These are phyloP conservation scores for Notocelia uddmanniana DNA, from an alignment of 2,888 invertebrate genomes.

Conservation along the genomic window DNA sequence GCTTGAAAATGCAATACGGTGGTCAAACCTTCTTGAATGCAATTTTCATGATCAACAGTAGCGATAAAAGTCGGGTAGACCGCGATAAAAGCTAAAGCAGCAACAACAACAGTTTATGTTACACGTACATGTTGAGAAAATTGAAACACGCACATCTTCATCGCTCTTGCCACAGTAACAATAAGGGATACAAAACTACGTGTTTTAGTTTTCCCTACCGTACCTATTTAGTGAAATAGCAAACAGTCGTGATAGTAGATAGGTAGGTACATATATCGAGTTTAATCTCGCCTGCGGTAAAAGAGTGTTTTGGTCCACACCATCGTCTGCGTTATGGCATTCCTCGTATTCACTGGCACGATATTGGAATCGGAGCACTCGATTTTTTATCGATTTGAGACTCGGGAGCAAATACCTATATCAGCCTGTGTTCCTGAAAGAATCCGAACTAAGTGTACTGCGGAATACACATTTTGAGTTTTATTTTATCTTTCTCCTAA, in stretches of 20 bases:
- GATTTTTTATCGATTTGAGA: slow-evolving; percentile 53
- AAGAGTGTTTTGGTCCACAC: slow-evolving; percentile 40
- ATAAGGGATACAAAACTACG: neutral
- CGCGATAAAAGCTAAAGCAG: slow-evolving; percentile 1
- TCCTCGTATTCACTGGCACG: slow-evolving; percentile 50
- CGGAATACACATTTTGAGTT: neutral
- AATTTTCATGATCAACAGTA: slow-evolving; percentile 23
- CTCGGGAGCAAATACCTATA: slow-evolving; percentile 53
- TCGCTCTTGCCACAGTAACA: neutral
- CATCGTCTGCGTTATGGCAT: slow-evolving; percentile 50
- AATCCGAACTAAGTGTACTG: slow-evolving; percentile 9
- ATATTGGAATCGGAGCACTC: slow-evolving; percentile 54
- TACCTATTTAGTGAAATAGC: neutral
- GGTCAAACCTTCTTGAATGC: slow-evolving; percentile 24
- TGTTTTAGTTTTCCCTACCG: neutral
- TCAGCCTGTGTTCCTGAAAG: slow-evolving; percentile 6
- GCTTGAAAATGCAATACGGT: slow-evolving; percentile 56
- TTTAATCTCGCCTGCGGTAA: slow-evolving; percentile 37
- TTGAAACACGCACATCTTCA: neutral
- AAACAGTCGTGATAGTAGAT: slow-evolving; percentile 20
- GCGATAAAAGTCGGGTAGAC: slow-evolving; percentile 8
- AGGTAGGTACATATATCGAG: slow-evolving; percentile 9
- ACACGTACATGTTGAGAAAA: neutral
- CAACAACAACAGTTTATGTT: neutral
- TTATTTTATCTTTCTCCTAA: slow-evolving; percentile 5